Base-by-base conservation (phyloP, 2,888 invertebrate species). In the Fragum whitleyi region DNA sequence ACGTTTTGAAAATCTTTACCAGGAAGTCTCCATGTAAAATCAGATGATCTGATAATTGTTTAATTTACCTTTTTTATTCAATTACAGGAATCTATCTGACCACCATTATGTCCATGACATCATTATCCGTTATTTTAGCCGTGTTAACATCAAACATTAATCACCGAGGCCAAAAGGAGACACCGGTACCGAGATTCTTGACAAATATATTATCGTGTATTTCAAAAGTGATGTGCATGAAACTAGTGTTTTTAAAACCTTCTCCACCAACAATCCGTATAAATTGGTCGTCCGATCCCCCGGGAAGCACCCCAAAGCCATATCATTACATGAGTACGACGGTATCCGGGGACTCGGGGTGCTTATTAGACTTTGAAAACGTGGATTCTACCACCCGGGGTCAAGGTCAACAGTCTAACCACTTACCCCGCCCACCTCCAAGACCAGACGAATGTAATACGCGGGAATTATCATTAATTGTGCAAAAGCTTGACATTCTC, bases 101-200 rank as follows among this genome's bases (percentile, higher is more conserved):
- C 51, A 89, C 92, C 21, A 92, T 93, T 9, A 94, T 94, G 94
- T 91, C 91, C 2, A 88, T 94, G 79, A 94, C 94, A 11, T 94
- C 94, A 26, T 59, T 93, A 14, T 93, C 93, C 2, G 93, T 94
- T 57, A 89, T 92, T 23, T 81, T 94, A 53, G 94, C 94, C 0
- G 94, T 94, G 5, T 74, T 93, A 59, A 93, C 94, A 26, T 92
- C 94, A 69, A 93, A 94, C 83, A 91, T 94, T 61, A 92, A 93
- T 81, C 92, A 94, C 83, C 74, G 88, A 21, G 93, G 92, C 2
- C 87, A 86, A 23, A 88, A 90, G 28, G 89, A 90, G 55, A 72
- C 79, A 7, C 79, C 84, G 7, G 81, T 92, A 19, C 92, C 92
- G 6, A 59, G 71, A 28, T 84, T 83, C 79, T 77, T 92, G n/a